Conservation (phyloP, 2,888 invertebrate species). For the Lamproptera curius region DNA sequence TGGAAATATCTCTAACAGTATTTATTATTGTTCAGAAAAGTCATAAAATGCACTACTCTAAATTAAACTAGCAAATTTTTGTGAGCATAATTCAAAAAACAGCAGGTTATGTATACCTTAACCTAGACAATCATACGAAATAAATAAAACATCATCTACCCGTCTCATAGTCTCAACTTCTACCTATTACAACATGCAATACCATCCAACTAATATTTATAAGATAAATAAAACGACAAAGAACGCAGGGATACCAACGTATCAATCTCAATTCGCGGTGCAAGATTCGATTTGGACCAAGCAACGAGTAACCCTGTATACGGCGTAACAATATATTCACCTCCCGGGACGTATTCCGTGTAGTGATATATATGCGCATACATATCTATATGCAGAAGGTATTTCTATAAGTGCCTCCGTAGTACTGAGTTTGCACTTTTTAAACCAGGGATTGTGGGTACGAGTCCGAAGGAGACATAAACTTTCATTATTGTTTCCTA, state of each 20-base stretch:
- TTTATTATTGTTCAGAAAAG: too few relatives aligned
- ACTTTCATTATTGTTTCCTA: too few relatives aligned
- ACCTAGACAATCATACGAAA: background rate
- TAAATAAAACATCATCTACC: background rate
- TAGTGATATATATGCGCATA: slow-evolving; percentile 18
- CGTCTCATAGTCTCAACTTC: background rate
- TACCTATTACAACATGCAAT: background rate
- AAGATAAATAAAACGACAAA: background rate
- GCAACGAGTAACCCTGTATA: slow-evolving; percentile 4
- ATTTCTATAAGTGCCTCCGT: too few relatives aligned
- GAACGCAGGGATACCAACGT: background rate
- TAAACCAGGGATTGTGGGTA: too few relatives aligned
- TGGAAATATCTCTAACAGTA: too few relatives aligned
- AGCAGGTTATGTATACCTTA: too few relatives aligned
- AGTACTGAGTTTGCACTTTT: too few relatives aligned
- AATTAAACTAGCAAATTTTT: too few relatives aligned
- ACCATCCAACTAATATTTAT: background rate
- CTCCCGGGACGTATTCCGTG: slow-evolving; percentile 8
- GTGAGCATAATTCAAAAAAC: too few relatives aligned
- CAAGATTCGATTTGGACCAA: slow-evolving; percentile 10
- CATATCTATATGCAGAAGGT: too few relatives aligned
- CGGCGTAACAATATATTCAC: slow-evolving; percentile 14
- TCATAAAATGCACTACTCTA: too few relatives aligned
- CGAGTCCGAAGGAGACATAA: too few relatives aligned
- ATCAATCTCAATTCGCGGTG: background rate